Evolutionary conservation across 2,797 vertebrate species (phyloP), one percentile per base, ranked within the genome.

Genomic region (Antrozous pallidus): DNA sequence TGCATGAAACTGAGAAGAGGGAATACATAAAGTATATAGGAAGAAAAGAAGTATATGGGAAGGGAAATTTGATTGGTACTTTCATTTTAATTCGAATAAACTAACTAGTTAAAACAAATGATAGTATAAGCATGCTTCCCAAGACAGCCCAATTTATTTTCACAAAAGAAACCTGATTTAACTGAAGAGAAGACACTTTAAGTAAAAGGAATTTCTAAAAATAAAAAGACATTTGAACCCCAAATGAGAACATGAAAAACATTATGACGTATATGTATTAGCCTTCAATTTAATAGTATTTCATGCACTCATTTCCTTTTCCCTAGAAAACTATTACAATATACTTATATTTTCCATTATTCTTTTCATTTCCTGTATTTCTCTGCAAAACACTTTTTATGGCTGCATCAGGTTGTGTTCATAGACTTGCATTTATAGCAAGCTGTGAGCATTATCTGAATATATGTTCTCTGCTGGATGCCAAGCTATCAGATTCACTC

Each of bases 361-460:
- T 95, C 40, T 40, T 93, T 74, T 56, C 42, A 93, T 92, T 95
- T 93, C 67, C 78, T 93, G 18, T 94, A 77, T 93, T 93, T 96
- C 90, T 88, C 74, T 90, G 33, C 42, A 90, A 95, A 96, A n/a
- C 49, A 88, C 36, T 84, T 94, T 95, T 94, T 93, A 75, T 86
- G 90, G 58, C 78, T 94, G 65, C 65, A 91, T 95, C 93, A 90
- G 74, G 88, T 93, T 96, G 40, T 93, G 51, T 90, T 95, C 78
- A 40, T 17, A 93, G 89, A 78, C 58, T 95, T 67, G 38, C 93
- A 92, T 94, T 95, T 95, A 92, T 38, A 97, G 70, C 94, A 94
- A 95, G 91, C 94, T 97, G 94, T 96, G 96, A 95, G 40, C 78
- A 95, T 95, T 96, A 96, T 92, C 65, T 86, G 84, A 93, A 88